These are phyloP conservation scores for Eristalis tenax DNA, from an alignment of 2,888 invertebrate genomes.

Conservation along the genomic window DNA sequence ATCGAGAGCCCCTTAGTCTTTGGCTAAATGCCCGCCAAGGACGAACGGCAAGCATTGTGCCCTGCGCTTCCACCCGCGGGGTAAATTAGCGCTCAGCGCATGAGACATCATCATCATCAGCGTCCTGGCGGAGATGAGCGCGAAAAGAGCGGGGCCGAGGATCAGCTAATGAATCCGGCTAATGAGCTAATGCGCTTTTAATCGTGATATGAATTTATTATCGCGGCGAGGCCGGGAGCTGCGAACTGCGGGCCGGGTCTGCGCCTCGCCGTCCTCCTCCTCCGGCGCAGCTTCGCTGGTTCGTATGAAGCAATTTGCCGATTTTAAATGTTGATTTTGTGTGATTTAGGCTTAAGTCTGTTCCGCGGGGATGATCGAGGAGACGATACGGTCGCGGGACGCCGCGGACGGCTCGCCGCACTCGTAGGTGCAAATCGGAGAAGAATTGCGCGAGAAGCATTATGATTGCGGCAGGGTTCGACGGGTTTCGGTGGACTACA, in stretches of 20 bases:
- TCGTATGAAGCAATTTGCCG: conserved; percentile 60
- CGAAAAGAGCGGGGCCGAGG: not conserved
- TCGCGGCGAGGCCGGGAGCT: conserved; percentile 6
- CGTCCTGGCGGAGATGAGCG: not conserved
- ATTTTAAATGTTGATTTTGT: conserved; percentile 53
- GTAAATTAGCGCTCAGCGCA: conserved; percentile 61
- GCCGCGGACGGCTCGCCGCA: too few relatives aligned
- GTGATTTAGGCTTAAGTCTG: not conserved
- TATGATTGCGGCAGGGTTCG: conserved; percentile 13
- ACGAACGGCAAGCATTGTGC: conserved; percentile 15
- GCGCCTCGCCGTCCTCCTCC: conserved; percentile 22
- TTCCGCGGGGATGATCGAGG: not conserved
- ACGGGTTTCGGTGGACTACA: not conserved
- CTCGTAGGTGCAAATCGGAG: conserved; percentile 53
- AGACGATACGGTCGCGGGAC: not conserved
- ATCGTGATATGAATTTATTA: conserved; percentile 72
- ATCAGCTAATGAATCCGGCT: conserved; percentile 66
- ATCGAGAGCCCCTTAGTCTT: conserved; percentile 55
- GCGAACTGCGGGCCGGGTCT: not conserved
- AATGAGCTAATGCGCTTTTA: conserved; percentile 72
- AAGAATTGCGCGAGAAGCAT: conserved; percentile 44
- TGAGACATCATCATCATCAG: conserved; percentile 63
- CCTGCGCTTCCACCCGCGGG: conserved; percentile 14
- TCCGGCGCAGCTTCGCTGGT: conserved; percentile 31
- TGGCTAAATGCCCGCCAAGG: conserved; percentile 64